phyloP scores from a whole-genome alignment of 2,797 vertebrate species.

The Typhlichthys subterraneus region DNA sequence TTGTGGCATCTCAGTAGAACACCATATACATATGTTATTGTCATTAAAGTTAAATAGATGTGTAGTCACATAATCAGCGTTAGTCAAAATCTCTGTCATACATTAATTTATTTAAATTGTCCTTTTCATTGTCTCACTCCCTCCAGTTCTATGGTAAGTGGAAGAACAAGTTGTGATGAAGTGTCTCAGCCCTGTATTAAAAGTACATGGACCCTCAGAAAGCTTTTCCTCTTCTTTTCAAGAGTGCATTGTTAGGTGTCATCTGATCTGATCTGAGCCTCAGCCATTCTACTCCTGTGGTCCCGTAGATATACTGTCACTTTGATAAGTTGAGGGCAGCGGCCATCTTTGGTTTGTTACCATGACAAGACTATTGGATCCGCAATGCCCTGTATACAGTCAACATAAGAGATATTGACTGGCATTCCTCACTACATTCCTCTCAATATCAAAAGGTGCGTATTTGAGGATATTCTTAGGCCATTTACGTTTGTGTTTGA shows the following conservation, averaged over 20 bases:
- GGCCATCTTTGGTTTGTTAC: slow-evolving; percentile 74
- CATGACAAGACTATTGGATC: slow-evolving; percentile 82
- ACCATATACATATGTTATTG: slow-evolving; percentile 3
- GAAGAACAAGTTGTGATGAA: too few species aligned
- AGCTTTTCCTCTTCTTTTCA: neutral
- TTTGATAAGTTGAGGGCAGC: slow-evolving; percentile 73
- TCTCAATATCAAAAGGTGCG: slow-evolving; percentile 76
- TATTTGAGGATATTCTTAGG: slow-evolving; percentile 81
- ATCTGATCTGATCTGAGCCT: slow-evolving; percentile 28
- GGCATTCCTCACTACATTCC: slow-evolving; percentile 64
- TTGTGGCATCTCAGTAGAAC: slow-evolving; percentile 8
- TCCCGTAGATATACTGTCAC: slow-evolving; percentile 75
- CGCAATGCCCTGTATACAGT: slow-evolving; percentile 70
- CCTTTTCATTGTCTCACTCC: too few species aligned
- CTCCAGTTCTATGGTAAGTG: too few species aligned
- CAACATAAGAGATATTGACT: slow-evolving; percentile 60
- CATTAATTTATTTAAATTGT: too few species aligned
- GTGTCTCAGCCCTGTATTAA: slow-evolving; percentile 1
- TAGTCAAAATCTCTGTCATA: too few species aligned
- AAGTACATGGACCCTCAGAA: neutral
- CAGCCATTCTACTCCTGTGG: slow-evolving; percentile 66
- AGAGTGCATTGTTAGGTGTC: slow-evolving; percentile 32
- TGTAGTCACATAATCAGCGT: too few species aligned
- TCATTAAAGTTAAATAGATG: neutral
- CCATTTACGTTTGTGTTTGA: slow-evolving; percentile 79